Conservation (phyloP, 2,888 invertebrate species). For the Pheosia gnoma region DNA sequence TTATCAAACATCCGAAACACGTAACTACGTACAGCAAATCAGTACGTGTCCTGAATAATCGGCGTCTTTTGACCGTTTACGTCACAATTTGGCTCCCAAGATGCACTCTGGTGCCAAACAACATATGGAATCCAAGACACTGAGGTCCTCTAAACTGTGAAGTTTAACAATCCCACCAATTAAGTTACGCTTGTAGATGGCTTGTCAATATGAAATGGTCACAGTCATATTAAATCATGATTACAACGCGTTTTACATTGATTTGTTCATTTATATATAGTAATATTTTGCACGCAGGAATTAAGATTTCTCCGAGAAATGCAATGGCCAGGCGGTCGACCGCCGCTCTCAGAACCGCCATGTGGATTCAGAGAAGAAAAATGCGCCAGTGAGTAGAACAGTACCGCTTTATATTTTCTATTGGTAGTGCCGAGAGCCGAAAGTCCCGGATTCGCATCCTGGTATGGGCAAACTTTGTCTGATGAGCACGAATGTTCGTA, state of each 20-base stretch:
- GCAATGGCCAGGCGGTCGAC: constrained; percentile 90
- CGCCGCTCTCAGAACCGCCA: constrained; percentile 92
- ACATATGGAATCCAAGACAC: constrained; percentile 38
- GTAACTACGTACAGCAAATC: constrained; percentile 53
- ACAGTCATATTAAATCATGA: too few relatives aligned
- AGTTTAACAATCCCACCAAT: constrained; percentile 28
- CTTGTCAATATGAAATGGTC: not conserved
- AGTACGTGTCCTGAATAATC: constrained; percentile 59
- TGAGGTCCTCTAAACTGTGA: constrained; percentile 51
- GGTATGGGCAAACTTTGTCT: too few relatives aligned
- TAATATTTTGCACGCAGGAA: constrained; percentile 83
- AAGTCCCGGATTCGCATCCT: too few relatives aligned
- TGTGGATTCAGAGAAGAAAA: constrained; percentile 96
- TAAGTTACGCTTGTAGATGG: not conserved
- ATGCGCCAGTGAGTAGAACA: constrained; percentile 91
- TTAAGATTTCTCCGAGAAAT: constrained; percentile 88
- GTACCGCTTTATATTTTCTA: not conserved
- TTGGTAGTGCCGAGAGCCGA: not conserved
- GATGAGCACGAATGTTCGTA: too few relatives aligned
- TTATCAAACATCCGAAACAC: constrained; percentile 48
- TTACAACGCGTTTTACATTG: not conserved
- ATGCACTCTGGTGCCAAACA: constrained; percentile 65
- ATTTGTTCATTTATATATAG: not conserved
- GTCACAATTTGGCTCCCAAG: constrained; percentile 63
- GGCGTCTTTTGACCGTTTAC: constrained; percentile 58